Base-by-base conservation (phyloP, 2,113 vertebrate species). In the Petroica traversi region DNA sequence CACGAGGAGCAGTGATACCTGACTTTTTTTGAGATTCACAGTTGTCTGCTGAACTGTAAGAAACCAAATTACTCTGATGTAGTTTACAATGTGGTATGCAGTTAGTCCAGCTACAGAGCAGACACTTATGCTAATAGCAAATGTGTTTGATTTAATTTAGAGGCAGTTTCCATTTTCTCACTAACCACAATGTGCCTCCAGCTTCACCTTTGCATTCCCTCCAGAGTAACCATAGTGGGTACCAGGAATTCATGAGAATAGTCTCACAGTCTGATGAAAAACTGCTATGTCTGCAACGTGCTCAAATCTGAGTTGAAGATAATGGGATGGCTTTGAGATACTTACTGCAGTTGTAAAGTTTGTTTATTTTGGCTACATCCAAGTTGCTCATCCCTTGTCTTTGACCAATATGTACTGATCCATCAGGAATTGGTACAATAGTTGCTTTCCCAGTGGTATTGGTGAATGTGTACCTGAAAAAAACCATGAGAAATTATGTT, bases 341-440 rank as follows among this genome's bases (percentile, higher is more conserved):
- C 97, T 88, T 89, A 98, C 98, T 98, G 69, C 98, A 98, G 41
- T 97, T 93, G 93, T 98, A 99, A 7, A 99, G 97, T 75, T 96
- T 96, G 67, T 99, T 99, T 90, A 98, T 98, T 96, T 98, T 98
- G 85, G 98, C 98, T 68, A 98, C 96, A 9, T 98, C 98, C 72
- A 98, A 85, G 34, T 92, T 85, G 88, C 98, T 99, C 40, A 98
- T 97, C 72, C 98, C 98, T 58, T 98, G 98, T 76, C 98, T 95
- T 85, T 99, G 98, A 67, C 98, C 98, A 78, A 98, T 98, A 28
- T 93, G 98, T 80, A 98, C 95, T 55, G 98, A 97, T 59, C 75
- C 96, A 91, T 99, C 98, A 67, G 98, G 98, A 96, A 97, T 98
- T 45, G 98, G 98, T 46, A 98, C 96, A 43, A 99, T 98, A 48